Evolutionary conservation across 2,113 vertebrate genomes (phyloP).

Genomic region (Orthochromis malagaraziensis): DNA sequence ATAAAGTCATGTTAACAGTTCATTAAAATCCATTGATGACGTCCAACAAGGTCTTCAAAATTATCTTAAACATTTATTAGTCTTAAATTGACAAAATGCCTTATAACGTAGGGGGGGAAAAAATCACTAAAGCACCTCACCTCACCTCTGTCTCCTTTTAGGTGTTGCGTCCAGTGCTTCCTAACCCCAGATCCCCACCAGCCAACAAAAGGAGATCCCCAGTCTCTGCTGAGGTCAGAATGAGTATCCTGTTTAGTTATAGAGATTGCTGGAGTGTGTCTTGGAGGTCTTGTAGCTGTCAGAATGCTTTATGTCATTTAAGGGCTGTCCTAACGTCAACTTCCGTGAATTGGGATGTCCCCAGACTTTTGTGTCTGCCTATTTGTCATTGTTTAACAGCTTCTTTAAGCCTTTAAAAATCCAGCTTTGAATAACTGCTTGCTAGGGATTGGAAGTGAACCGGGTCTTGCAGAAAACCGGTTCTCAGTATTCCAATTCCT

Average conservation of each 20-base stretch:
- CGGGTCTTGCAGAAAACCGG: not conserved
- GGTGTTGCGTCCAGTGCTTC: conserved; percentile 24
- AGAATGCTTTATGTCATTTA: not conserved
- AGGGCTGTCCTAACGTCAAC: not conserved
- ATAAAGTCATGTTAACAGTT: not conserved
- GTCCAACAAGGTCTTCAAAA: not conserved
- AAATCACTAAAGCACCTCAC: not conserved
- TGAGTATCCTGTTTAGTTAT: not conserved
- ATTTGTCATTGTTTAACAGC: not conserved
- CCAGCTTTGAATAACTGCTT: not conserved
- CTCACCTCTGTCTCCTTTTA: not conserved
- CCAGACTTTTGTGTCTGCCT: not conserved
- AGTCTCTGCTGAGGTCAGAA: conserved; percentile 30
- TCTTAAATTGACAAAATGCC: not conserved
- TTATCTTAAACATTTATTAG: not conserved
- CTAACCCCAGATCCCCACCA: not conserved
- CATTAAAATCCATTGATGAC: not conserved
- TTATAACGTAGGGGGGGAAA: fast-evolving
- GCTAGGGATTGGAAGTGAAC: not conserved
- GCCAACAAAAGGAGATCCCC: not conserved
- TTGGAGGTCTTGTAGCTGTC: conserved; percentile 4
- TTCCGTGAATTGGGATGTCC: not conserved
- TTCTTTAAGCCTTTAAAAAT: not conserved
- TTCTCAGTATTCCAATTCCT: not conserved
- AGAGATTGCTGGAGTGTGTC: not conserved